Evolutionary conservation across 2,113 vertebrate species (phyloP).

Genomic region (Ammodytes dubius): DNA sequence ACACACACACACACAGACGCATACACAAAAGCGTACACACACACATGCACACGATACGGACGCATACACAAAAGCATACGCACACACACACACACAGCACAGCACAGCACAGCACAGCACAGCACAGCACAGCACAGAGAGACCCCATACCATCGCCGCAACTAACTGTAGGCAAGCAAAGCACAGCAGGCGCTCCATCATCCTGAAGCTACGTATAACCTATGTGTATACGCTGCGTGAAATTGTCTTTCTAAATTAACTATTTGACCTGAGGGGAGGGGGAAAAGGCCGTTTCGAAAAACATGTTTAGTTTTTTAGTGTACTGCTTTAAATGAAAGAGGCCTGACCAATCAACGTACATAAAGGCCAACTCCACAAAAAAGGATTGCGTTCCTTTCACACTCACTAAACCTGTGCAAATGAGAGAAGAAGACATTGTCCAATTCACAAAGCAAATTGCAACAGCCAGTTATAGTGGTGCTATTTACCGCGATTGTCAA

Average conservation of each 20-base stretch:
- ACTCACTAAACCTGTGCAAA: no score
- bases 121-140: constrained; percentile 20
- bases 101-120: no score
- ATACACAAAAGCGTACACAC: constrained; percentile 14
- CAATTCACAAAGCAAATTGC: no score
- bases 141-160: constrained; percentile 49
- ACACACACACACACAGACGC: constrained; percentile 19
- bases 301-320: neutral
- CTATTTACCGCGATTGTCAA: no score
- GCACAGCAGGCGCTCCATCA: constrained; percentile 64
- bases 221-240: constrained; percentile 49
- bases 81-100: no score
- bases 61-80: constrained; percentile 32
- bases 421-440: no score
- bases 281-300: neutral
- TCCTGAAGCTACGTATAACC: constrained; percentile 70
- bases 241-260: constrained; percentile 44
- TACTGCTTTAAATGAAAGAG: neutral
- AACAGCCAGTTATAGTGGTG: no score
- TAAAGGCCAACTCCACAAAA: no score
- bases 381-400: no score
- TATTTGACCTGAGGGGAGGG: constrained; percentile 29
- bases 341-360: no score
- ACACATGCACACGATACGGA: neutral
- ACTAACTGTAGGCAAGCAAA: constrained; percentile 54